These are phyloP conservation scores for Halcyon senegalensis DNA, from an alignment of 2,113 vertebrate genomes.

Conservation along the genomic window DNA sequence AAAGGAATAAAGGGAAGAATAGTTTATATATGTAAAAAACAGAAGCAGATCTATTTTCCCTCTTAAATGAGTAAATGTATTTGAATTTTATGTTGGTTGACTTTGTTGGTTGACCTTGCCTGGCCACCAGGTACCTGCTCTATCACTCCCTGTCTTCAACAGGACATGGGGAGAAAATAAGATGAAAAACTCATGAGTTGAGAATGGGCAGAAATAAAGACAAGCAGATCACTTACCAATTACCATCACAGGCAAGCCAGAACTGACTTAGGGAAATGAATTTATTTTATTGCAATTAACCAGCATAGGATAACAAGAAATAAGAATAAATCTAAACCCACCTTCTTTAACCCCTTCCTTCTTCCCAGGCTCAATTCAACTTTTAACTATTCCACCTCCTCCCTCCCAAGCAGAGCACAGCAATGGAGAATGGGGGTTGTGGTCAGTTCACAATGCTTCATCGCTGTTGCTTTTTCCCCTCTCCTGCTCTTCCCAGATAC, in stretches of 20 bases:
- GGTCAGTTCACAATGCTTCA: neutral
- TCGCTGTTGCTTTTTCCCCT: neutral
- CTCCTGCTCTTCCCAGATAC: neutral
- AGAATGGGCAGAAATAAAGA: neutral
- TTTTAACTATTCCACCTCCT: neutral
- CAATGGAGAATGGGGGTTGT: neutral
- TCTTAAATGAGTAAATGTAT: neutral
- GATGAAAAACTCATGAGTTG: neutral
- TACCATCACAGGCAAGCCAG: neutral
- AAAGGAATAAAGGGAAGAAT: neutral
- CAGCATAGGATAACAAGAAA: neutral
- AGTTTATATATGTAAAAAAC: neutral
- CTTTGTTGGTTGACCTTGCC: neutral
- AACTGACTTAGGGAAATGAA: neutral
- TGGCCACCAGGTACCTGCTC: neutral
- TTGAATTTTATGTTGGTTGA: neutral
- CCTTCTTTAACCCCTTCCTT: neutral
- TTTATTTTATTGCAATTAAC: neutral
- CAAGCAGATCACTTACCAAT: neutral
- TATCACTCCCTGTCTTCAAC: neutral
- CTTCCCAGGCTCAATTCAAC: neutral
- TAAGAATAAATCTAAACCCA: neutral
- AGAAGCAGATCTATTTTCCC: neutral
- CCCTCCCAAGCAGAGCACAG: neutral
- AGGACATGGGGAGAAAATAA: neutral